Conservation (phyloP, 30 jellyfish, hydroid and myxozoan species). For the Rhopilema esculentum region DNA sequence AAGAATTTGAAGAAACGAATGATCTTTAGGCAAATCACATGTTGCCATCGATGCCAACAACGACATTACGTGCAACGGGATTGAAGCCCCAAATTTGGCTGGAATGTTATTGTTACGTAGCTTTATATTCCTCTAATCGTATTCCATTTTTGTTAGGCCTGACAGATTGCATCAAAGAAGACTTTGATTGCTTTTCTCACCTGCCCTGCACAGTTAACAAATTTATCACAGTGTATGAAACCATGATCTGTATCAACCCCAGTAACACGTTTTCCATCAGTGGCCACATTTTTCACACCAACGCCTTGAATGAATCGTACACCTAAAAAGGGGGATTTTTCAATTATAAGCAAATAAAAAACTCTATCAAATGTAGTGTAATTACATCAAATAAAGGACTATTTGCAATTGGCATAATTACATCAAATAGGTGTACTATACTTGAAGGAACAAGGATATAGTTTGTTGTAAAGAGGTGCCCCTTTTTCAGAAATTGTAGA, state of each 20-base stretch:
- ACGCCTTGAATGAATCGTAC: conserved; percentile 70
- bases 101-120: too few relatives aligned
- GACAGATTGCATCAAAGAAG: not conserved
- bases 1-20: too few relatives aligned
- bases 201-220: conserved; percentile 83
- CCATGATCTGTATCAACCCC: conserved; percentile 86
- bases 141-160: not conserved
- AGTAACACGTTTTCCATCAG: conserved; percentile 68
- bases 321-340: conserved; percentile 31
- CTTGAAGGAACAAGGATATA: too few relatives aligned
- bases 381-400: not conserved
- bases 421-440: too few relatives aligned
- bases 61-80: too few relatives aligned
- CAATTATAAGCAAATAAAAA: not conserved
- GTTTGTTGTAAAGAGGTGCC: too few relatives aligned
- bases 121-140: not conserved
- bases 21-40: too few relatives aligned
- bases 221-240: conserved; percentile 65
- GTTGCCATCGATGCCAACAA: too few relatives aligned
- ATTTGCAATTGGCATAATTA: too few relatives aligned
- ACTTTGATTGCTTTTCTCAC: conserved; percentile 48
- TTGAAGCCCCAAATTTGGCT: too few relatives aligned
- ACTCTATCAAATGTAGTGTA: not conserved
- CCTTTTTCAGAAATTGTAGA: too few relatives aligned
- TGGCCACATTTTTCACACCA: conserved; percentile 54